phyloP scores from a whole-genome alignment of 2,797 vertebrate genomes.

The Anguilla pacifica region DNA sequence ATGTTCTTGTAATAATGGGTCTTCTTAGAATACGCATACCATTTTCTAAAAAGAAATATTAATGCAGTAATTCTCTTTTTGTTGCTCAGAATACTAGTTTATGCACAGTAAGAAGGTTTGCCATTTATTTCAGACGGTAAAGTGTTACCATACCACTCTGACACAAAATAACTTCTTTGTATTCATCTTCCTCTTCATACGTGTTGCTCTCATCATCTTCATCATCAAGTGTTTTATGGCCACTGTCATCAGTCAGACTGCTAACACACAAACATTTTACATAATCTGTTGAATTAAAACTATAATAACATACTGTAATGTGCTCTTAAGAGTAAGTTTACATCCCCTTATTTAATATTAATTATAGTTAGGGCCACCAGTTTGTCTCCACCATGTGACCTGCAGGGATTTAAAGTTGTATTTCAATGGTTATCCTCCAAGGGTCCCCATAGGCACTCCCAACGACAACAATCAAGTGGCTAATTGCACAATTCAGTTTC shows the following conservation, averaged over 20 bases:
- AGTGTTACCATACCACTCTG: slow-evolving; percentile 58
- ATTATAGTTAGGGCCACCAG: no score
- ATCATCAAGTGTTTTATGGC: slow-evolving; percentile 45
- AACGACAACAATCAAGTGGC: no score
- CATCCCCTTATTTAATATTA: neutral
- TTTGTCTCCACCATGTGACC: no score
- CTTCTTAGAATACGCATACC: neutral
- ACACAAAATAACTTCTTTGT: slow-evolving; percentile 39
- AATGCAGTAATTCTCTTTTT: neutral
- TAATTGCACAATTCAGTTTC: no score
- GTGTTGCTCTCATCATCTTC: slow-evolving; percentile 11
- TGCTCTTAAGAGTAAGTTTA: neutral
- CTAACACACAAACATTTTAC: neutral
- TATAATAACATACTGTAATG: neutral
- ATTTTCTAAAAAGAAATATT: neutral
- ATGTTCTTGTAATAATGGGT: neutral
- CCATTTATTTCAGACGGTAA: neutral
- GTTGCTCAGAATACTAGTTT: no score
- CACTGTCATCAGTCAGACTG: slow-evolving; percentile 55
- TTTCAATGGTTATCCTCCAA: no score
- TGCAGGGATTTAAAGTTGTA: no score
- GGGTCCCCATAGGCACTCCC: no score
- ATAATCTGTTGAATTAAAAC: neutral
- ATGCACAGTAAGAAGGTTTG: no score
- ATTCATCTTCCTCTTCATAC: neutral